Conservation (phyloP, 2,797 vertebrate genomes). For the Sebastes iracundus region DNA sequence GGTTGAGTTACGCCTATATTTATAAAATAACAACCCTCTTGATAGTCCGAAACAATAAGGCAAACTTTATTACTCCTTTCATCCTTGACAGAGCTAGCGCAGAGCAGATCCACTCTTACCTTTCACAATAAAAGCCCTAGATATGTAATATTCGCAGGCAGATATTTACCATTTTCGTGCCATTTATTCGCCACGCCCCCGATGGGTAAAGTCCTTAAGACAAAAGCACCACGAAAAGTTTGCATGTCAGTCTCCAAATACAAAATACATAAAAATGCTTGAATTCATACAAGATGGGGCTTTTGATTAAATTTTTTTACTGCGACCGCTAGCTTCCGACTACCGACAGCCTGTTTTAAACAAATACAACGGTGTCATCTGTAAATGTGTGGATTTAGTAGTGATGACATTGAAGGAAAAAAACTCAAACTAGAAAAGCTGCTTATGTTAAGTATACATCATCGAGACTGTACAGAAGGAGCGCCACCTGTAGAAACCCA, state of each 20-base stretch:
- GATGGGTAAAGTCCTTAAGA: background rate
- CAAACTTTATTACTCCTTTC: background rate
- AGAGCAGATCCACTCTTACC: too few species aligned
- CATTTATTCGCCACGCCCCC: background rate
- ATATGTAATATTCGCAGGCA: too few species aligned
- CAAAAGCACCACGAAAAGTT: background rate
- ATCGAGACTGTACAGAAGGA: background rate
- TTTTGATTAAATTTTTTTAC: background rate
- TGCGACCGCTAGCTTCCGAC: background rate
- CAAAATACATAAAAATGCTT: background rate
- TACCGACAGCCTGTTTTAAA: background rate
- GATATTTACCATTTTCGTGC: background rate
- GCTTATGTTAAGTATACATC: background rate
- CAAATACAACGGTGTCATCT: background rate
- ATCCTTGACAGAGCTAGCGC: fast-evolving
- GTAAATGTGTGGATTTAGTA: background rate
- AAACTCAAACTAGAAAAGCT: background rate
- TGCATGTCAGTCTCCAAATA: background rate
- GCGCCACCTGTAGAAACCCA: background rate
- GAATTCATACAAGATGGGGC: background rate
- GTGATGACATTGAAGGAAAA: background rate
- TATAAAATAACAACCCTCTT: background rate
- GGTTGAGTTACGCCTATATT: too few species aligned
- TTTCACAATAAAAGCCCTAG: too few species aligned
- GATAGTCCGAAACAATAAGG: background rate